These are phyloP conservation scores for Phylloscopus whistleri DNA, from an alignment of 2,113 vertebrate species.

Conservation along the genomic window DNA sequence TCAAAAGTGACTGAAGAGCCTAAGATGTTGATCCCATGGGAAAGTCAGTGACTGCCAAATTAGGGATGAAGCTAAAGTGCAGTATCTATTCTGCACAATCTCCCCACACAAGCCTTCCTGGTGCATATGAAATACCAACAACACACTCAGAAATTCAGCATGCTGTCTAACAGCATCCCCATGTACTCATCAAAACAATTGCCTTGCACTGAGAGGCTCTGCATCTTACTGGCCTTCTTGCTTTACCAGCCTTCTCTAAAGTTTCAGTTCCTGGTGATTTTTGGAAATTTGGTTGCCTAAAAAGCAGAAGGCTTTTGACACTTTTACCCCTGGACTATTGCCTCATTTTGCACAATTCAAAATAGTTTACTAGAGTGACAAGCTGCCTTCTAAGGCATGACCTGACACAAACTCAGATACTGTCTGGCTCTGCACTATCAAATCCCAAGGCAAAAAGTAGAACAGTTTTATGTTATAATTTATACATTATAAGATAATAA, in stretches of 20 bases:
- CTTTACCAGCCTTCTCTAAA: background rate
- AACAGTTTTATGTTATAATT: background rate
- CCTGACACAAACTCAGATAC: background rate
- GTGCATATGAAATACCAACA: background rate
- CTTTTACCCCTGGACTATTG: background rate
- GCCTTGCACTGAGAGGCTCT: background rate
- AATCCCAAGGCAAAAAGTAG: background rate
- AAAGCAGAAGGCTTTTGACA: background rate
- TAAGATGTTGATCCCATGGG: background rate
- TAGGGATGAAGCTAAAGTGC: background rate
- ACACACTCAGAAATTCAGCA: background rate
- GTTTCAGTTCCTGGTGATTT: background rate
- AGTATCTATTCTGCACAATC: background rate
- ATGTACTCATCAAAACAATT: background rate
- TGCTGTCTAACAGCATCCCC: background rate
- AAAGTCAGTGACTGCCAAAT: background rate
- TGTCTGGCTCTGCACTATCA: background rate
- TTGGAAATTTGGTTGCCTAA: background rate
- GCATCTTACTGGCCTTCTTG: background rate
- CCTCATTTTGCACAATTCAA: background rate
- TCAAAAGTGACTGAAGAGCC: background rate
- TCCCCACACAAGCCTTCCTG: background rate
- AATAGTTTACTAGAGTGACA: background rate
- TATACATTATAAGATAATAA: too few species aligned
- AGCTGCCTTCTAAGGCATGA: background rate